phyloP scores from a whole-genome alignment of 2,888 invertebrate species.

The Polyommatus icarus region DNA sequence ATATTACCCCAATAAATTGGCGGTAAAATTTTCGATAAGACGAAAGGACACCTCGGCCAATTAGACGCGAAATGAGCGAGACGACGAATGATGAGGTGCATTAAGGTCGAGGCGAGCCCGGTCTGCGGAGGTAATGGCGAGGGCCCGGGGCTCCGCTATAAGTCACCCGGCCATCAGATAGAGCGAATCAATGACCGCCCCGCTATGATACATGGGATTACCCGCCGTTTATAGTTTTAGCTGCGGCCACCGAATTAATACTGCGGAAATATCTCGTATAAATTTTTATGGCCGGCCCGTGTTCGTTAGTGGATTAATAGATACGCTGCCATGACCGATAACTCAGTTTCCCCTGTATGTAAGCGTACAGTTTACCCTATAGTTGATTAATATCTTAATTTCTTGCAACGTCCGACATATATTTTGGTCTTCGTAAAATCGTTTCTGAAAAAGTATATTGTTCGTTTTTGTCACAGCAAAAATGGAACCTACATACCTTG shows the following conservation, averaged over 20 bases:
- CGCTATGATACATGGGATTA: constrained; percentile 76
- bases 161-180: constrained; percentile 72
- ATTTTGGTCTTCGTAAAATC: background rate
- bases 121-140: constrained; percentile 58
- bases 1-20: constrained; percentile 30
- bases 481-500: background rate
- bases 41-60: constrained; percentile 72
- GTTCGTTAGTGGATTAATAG: constrained; percentile 44
- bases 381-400: constrained; percentile 8
- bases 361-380: background rate
- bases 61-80: constrained; percentile 77
- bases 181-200: constrained; percentile 77
- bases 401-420: background rate
- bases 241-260: constrained; percentile 69
- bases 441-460: background rate
- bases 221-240: constrained; percentile 76
- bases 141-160: constrained; percentile 64
- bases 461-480: background rate
- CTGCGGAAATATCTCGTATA: constrained; percentile 66
- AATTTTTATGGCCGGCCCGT: constrained; percentile 53
- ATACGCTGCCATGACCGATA: constrained; percentile 27
- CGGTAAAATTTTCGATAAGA: constrained; percentile 28
- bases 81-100: constrained; percentile 65
- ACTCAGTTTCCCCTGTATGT: background rate
- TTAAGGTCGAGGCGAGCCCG: constrained; percentile 45